A percentile compares a stretch with the other conserved stretches of the same genome.
Conservation (phyloP, 37 sponge, comb jelly and placozoan species). For the Geodia barretti region DNA sequence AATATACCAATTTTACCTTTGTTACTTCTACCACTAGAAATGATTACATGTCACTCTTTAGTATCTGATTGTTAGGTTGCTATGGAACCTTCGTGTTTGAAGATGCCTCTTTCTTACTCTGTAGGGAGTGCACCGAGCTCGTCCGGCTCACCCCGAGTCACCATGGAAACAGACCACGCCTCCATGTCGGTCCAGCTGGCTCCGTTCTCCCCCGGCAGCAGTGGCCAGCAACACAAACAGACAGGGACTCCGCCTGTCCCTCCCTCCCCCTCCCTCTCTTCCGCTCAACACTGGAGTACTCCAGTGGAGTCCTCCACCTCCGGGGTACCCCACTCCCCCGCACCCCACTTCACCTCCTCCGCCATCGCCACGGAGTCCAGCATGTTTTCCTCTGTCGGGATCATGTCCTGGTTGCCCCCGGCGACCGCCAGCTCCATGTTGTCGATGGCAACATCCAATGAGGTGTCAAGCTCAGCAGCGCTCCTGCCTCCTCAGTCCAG, state of each 20-base stretch:
- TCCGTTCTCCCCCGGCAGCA: not conserved
- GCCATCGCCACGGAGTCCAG: not conserved
- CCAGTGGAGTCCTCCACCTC: not conserved
- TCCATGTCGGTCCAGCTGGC: not conserved
- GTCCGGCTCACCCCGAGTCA: not conserved
- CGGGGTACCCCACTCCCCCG: not conserved
- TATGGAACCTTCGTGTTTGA: no score
- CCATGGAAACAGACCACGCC: not conserved
- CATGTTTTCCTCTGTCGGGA: not conserved
- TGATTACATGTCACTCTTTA: no score
- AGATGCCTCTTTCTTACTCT: no score
- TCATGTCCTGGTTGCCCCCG: not conserved
- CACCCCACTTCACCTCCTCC: not conserved
- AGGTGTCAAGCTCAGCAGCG: no score
- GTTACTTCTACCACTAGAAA: no score
- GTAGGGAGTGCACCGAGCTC: not conserved
- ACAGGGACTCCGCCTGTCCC: not conserved
- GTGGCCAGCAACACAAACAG: not conserved
- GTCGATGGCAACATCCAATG: slow-evolving; percentile 1
- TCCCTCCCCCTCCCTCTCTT: slow-evolving; percentile 6
- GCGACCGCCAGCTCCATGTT: not conserved
- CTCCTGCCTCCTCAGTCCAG: no score
- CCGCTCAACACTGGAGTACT: not conserved
- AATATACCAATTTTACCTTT: no score
- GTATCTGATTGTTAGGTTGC: no score